A percentile compares a stretch with the other conserved stretches of the same genome.
phyloP scores from a whole-genome alignment of 2,113 vertebrate species.

The Onychorhynchus coronatus region DNA sequence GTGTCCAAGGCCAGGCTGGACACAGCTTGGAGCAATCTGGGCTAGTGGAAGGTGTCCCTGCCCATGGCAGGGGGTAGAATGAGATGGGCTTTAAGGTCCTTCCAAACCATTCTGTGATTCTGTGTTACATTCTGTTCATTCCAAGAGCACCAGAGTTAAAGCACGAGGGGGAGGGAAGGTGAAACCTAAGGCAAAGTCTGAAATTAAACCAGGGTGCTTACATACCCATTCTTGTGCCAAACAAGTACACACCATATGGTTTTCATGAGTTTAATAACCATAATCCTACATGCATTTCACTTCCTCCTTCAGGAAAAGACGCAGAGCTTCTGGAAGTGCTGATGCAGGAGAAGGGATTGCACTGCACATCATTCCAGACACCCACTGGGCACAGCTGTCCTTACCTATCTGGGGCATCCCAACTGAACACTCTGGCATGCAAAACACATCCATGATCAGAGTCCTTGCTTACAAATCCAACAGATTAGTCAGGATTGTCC shows the following conservation, averaged over 20 bases:
- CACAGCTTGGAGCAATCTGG: not conserved
- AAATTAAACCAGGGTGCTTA: not conserved
- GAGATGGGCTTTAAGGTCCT: not conserved
- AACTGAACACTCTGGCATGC: not conserved
- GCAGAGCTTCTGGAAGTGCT: not conserved
- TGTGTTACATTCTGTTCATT: not conserved
- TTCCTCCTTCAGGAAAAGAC: not conserved
- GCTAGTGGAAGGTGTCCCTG: not conserved
- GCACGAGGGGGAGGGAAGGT: not conserved
- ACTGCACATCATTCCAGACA: not conserved
- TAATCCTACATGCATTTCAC: not conserved
- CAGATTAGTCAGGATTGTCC: not conserved
- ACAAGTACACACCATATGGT: not conserved
- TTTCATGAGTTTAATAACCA: not conserved
- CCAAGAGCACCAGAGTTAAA: not conserved
- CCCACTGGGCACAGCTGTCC: not conserved
- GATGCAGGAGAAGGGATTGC: not conserved
- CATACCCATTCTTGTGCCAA: not conserved
- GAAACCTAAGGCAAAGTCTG: not conserved
- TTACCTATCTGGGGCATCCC: not conserved
- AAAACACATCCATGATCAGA: fast-evolving
- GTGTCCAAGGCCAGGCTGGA: not conserved
- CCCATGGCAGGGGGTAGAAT: not conserved
- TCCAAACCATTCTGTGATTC: not conserved
- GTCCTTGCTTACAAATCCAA: not conserved